Percentiles rank a stretch among this genome's conserved stretches.
Conservation (phyloP, 2,797 vertebrate species). For the Bradypodion ventrale region DNA sequence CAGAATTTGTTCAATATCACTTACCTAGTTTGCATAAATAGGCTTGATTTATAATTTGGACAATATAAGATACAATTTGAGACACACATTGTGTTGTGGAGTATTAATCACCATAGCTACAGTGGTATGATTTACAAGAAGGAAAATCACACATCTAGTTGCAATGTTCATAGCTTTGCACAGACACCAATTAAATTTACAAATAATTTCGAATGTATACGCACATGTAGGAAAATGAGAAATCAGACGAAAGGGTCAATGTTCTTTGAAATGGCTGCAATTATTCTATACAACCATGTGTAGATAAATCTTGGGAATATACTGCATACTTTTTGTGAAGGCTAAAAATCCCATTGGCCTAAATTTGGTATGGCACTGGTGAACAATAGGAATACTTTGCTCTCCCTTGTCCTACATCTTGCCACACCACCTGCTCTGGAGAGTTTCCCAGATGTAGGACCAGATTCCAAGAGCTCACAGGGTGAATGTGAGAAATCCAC, state of each 20-base stretch:
- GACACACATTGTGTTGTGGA: background rate
- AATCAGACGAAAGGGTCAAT: background rate
- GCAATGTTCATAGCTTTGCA: background rate
- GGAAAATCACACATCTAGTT: slow-evolving; percentile 1
- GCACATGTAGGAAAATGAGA: background rate
- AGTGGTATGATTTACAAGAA: background rate
- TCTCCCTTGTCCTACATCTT: background rate
- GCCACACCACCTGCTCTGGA: background rate
- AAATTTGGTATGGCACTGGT: background rate
- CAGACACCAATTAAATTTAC: slow-evolving; percentile 25
- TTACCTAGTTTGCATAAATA: slow-evolving; percentile 26
- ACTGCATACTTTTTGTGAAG: background rate
- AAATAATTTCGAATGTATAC: slow-evolving; percentile 31
- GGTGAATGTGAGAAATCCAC: background rate
- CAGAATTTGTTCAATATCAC: background rate
- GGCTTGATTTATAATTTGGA: slow-evolving; percentile 26
- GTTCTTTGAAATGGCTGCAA: background rate
- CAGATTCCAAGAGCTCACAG: background rate
- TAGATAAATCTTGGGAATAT: background rate
- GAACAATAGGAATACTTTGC: background rate
- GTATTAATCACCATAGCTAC: background rate
- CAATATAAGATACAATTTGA: slow-evolving; percentile 1
- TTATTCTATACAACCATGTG: background rate
- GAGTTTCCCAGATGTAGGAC: background rate
- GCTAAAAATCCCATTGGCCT: background rate